These are phyloP conservation scores for Gorsachius magnificus DNA, from an alignment of 2,797 vertebrate genomes.

Conservation along the genomic window DNA sequence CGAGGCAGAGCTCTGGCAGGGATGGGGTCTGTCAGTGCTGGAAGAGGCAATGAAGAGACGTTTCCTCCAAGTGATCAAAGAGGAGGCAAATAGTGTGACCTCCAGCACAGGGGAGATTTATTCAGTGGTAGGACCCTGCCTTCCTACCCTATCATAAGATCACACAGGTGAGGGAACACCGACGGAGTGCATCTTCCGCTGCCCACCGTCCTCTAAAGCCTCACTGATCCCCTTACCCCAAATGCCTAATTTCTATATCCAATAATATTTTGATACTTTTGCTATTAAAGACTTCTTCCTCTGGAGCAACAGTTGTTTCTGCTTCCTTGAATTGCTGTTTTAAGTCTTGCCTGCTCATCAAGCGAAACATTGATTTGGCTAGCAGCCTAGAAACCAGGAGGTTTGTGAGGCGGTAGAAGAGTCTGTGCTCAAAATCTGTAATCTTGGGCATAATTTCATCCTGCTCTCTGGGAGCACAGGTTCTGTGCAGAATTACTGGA, in stretches of 20 bases:
- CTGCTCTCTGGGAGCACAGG: not conserved
- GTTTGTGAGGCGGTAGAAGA: not conserved
- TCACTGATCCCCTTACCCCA: not conserved
- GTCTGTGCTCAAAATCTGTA: not conserved
- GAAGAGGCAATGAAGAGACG: not conserved
- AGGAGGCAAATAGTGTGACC: not conserved
- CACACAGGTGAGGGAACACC: not conserved
- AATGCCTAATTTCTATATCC: not conserved
- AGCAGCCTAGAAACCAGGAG: not conserved
- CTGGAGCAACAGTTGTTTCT: not conserved
- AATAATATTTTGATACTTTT: not conserved
- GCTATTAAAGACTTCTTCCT: not conserved
- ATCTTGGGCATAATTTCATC: not conserved
- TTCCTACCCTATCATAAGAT: not conserved
- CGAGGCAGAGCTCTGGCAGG: not conserved
- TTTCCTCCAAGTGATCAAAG: not conserved
- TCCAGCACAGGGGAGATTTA: not conserved
- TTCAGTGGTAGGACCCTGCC: not conserved
- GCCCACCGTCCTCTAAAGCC: not conserved
- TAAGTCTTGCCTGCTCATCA: not conserved
- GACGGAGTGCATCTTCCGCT: not conserved
- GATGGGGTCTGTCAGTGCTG: not conserved
- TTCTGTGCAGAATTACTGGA: not conserved
- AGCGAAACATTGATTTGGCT: not conserved
- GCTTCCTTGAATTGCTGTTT: not conserved